Base-by-base conservation (phyloP, 2,113 vertebrate species). In the Gambusia affinis region DNA sequence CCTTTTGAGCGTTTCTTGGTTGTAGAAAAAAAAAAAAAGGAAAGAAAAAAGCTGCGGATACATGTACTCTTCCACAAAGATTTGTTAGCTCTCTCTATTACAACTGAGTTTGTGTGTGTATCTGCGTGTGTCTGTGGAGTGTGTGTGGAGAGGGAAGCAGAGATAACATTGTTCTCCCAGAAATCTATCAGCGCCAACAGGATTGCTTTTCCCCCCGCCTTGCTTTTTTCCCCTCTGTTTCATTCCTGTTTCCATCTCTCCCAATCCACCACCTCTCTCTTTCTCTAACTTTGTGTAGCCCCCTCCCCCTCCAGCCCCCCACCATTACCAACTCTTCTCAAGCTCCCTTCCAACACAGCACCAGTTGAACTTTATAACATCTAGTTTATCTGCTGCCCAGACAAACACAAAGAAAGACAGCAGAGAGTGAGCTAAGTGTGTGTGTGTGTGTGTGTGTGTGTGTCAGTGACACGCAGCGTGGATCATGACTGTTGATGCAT, bases 111-210 rank as follows among this genome's bases (percentile, higher is more conserved):
- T 76, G 42, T 63, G 60, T 42, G 64, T 67, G 44, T 60, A 30
- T 67, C 28, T 73, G 62, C 60, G 68, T 75, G 85, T 75, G 64
- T 70, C 66, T 62, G 70, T 60, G 44, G 73, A 66, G 73, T 73
- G 68, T 69, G 79, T 72, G 77, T 67, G 61, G 77, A 80, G 82
- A 85, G 64, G 44, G 60, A 88, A 64, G 83, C 80, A 89, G 87
- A 87, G 89, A 92, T 92, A 92, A 92, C 91, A 91, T 89, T 91
- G 89, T 92, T 91, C 89, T 80, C 78, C 64, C 79, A 80, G 89
- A 91, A 92, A 91, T 92, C 91, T 92, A 92, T 92, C 91, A 92
- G 88, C 76, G 12, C 78, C 86, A 88, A 89, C 87, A 88, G 86
- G 87, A 92, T 92, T 92, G 88, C 83, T 92, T 73, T 78, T 78